Base-by-base conservation (phyloP, 2,888 invertebrate genomes). In the Machimus atricapillus region DNA sequence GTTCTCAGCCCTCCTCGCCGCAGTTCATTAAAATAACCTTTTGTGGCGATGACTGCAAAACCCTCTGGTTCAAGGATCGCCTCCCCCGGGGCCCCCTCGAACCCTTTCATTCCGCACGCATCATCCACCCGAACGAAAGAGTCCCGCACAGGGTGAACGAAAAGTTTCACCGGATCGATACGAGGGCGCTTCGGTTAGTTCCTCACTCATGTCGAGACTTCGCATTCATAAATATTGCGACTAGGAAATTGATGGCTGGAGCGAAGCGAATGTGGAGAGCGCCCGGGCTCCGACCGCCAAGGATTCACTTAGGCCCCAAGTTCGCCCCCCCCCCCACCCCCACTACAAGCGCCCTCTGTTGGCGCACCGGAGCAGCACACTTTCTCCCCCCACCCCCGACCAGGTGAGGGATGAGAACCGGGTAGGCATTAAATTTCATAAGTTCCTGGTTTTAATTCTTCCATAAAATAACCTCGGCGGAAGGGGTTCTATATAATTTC, bases 1-100 rank as follows among this genome's bases (percentile, higher is more conserved):
- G 82, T 12, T 82, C 37, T 58, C 14, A 58, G 37, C 66, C 46
- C 34, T 82, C 82, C 37, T 14, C 82, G 31, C 19, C 82, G 31
- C 58, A 81, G 82, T 82, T 82, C 82, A 82, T 82, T 82, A 82
- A 82, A 82, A 82, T 82, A 82, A 58, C 82, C 82, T 82, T 82
- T 82, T 82, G 82, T 82, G 82, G 58, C 52, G 34, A n/a, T 37
- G 82, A 34, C 58, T 58, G 34, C 58, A 76, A 81, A 82, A 82
- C 82, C 82, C 58, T 31, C 19, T 82, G 82, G 52, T 56, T 82
- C 37, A 58, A 82, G 82, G 82, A 66, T 82, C 58, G n/a, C 82
- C 8, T 37, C 37, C n/a, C 23, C 16, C 23, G 4, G 27, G 66
- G 23, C 2, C 58, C 9, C 8, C 58, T 9, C 58, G 19, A 27